Base-by-base conservation (phyloP, 2,797 vertebrate genomes). In the Periophthalmus magnuspinnatus region DNA sequence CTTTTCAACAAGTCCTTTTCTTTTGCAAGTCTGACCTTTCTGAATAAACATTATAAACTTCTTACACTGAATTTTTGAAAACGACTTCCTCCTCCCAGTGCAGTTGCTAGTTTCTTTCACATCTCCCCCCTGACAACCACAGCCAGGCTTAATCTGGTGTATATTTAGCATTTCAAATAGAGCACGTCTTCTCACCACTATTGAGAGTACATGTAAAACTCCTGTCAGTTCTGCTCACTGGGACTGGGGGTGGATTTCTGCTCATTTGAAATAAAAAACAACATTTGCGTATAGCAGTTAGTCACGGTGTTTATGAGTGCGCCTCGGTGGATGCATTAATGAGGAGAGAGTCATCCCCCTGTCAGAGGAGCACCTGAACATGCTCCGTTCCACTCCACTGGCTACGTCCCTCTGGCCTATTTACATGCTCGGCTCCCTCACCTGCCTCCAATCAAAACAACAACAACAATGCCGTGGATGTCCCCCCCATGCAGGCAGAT, bases 271-370 rank as follows among this genome's bases (percentile, higher is more conserved):
- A 48, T 72, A 65, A 77, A 62, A 38, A 60, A 41, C 64, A 64
- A 36, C 65, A 6, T 70, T 48, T 68, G 69, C 63, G 81, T 84
- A 69, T 21, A 55, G 68, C 59, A 64, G 69, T 81, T 76, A 57
- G 58, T 78, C 79, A 81, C 72, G 67, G 32, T 52, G 78, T 64
- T 80, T 80, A 80, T 85, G 77, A 71, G 72, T 65, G 19, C 55
- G 4, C 58, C 71, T 81, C 74, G 79, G 77, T 69, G 70, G 75
- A 81, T 73, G 73, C 74, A 76, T 81, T 62, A 76, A 72, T 64
- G 55, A 62, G 45, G 71, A 65, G 76, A 72, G 81, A 75, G 61
- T 81, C 75, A 82, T 76, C 32, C 75, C 70, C 19, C 82, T 56
- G 82, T 82, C 55, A 56, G 50, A 63, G 48, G 54, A 21, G 47